phyloP scores from a whole-genome alignment of 2,797 vertebrate species.

The Sebastes trivittatus region DNA sequence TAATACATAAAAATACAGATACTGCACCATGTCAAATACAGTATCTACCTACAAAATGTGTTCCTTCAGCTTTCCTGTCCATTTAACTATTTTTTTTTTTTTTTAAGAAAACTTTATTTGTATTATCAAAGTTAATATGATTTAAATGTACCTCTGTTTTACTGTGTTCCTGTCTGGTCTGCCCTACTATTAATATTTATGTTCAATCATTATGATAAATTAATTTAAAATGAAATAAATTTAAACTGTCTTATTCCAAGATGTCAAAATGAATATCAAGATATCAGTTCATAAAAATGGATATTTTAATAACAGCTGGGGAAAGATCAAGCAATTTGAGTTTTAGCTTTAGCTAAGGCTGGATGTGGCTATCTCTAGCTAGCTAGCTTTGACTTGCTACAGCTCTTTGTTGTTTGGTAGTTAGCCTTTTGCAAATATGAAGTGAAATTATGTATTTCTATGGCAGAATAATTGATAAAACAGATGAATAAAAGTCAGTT shows the following conservation, averaged over 20 bases:
- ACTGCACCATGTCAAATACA: not conserved
- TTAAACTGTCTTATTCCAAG: not conserved
- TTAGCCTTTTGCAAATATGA: not conserved
- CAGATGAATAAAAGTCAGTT: not conserved
- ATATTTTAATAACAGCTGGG: not conserved
- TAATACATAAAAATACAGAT: not conserved
- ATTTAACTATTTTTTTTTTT: not conserved
- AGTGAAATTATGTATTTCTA: not conserved
- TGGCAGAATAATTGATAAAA: not conserved
- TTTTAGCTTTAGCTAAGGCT: not conserved
- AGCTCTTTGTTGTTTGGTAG: not conserved
- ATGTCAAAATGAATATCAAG: not conserved
- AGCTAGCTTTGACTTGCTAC: not conserved
- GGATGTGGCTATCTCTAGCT: too few species aligned
- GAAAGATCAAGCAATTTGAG: not conserved
- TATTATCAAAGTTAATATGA: not conserved
- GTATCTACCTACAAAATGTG: not conserved
- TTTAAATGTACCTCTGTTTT: not conserved
- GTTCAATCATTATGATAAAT: not conserved
- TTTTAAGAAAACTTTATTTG: not conserved
- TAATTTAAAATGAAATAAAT: not conserved
- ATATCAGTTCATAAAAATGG: not conserved
- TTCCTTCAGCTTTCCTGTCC: not conserved
- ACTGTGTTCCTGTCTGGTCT: not conserved
- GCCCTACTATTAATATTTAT: not conserved